Base-by-base conservation (phyloP, 1,140 invertebrate genomes). In the Dreissena polymorpha region DNA sequence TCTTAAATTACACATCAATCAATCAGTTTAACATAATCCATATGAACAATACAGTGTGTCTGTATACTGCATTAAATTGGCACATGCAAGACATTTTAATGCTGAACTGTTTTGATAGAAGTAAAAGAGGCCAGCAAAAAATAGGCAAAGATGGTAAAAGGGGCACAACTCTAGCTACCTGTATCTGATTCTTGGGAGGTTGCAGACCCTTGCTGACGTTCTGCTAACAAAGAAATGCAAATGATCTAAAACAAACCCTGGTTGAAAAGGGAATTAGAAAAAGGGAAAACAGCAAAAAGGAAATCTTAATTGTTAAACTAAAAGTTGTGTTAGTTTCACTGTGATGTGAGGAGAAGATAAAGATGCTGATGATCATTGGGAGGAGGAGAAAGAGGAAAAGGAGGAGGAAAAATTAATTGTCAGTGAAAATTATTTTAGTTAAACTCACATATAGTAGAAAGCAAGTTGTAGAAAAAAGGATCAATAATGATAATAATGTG, bases 161-260 rank as follows among this genome's bases (percentile, higher is more conserved):
- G 57, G 57, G 57, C 57, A 60, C 21, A 60, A 60, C 57, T 60
- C 57, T 60, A 60, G 57, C 57, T 60, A 60, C 57, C 57, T 60
- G 16, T 23, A n/a, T 23, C 57, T n/a, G 57, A 60, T 23, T 60
- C 57, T 23, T 18, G 16, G 21, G 57, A 60, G 57, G 57, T 60
- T 60, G 57, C 57, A 23, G 57, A 60, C 57, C 57, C 57, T 60
- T 60, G 57, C 6, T 10, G 57, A 60, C 57, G 2, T 60, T 60
- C 57, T 60, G 57, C 57, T 60, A 60, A 23, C 16, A 60, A 6
- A 60, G 57, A 60, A 60, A 60, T 60, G 16, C 16, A 60, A 18
- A 60, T 39, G 39, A 39, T 39, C 39, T 60, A 60, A 60, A 60
- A 3, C 21, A 60, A 60, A 60, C 57, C 6, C 57, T 18, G 21